These are phyloP conservation scores for Sisyra terminalis DNA, from an alignment of 2,888 invertebrate genomes.

Conservation along the genomic window DNA sequence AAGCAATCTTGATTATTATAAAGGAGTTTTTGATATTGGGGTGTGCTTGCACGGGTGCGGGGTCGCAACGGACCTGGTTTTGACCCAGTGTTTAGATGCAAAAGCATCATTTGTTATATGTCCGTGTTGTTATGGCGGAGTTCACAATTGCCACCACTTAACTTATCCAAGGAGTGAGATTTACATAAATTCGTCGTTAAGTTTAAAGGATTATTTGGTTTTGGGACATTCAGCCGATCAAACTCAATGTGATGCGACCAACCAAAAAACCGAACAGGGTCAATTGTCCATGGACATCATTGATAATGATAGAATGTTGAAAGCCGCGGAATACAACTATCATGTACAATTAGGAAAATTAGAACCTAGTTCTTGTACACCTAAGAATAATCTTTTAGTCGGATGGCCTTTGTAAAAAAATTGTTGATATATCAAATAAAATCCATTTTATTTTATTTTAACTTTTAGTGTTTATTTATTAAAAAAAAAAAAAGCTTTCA, in stretches of 20 bases:
- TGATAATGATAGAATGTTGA: constrained; percentile 66
- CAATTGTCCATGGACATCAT: constrained; percentile 75
- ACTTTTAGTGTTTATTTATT: background rate
- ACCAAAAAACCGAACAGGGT: constrained; percentile 56
- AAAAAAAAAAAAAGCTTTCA: background rate
- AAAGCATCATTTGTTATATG: constrained; percentile 75
- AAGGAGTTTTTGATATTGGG: constrained; percentile 68
- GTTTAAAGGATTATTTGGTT: constrained; percentile 49
- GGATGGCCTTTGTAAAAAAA: constrained; percentile 30
- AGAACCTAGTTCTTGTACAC: constrained; percentile 68
- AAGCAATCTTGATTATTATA: constrained; percentile 82
- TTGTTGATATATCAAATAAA: background rate
- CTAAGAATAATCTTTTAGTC: constrained; percentile 78
- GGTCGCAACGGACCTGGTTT: constrained; percentile 81
- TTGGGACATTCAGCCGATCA: constrained; percentile 88
- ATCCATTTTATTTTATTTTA: background rate
- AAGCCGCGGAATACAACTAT: constrained; percentile 63
- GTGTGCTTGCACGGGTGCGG: constrained; percentile 88
- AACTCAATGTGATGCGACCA: constrained; percentile 53
- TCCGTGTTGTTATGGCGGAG: constrained; percentile 88
- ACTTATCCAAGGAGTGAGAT: constrained; percentile 65
- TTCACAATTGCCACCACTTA: constrained; percentile 65
- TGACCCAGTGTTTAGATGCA: constrained; percentile 61
- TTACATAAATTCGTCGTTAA: constrained; percentile 29
- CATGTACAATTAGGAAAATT: constrained; percentile 57